These are phyloP conservation scores for Teinopalpus imperialis DNA, from an alignment of 2,888 invertebrate genomes.

Conservation along the genomic window DNA sequence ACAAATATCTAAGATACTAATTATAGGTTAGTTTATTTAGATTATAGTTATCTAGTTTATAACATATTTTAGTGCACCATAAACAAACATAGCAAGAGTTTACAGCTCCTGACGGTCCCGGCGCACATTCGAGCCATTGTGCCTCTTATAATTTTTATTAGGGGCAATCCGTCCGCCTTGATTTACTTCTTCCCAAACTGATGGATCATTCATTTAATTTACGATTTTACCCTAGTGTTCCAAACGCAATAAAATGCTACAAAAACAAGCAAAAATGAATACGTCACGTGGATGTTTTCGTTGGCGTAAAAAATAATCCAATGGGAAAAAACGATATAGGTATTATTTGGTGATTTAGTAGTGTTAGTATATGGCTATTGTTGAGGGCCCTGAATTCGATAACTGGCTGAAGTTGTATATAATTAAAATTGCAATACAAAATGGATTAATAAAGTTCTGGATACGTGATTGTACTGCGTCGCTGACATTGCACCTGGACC, in stretches of 20 bases:
- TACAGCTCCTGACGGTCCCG: slow-evolving; percentile 76
- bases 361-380: too few species aligned
- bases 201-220: slow-evolving; percentile 80
- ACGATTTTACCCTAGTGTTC: slow-evolving; percentile 74
- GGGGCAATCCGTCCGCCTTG: slow-evolving; percentile 80
- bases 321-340: not conserved
- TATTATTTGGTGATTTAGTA: too few species aligned
- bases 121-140: slow-evolving; percentile 77
- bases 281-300: slow-evolving; percentile 43
- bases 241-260: slow-evolving; percentile 70
- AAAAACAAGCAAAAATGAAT: slow-evolving; percentile 77
- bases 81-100: slow-evolving; percentile 80
- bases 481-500: too few species aligned
- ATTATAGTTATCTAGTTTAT: slow-evolving; percentile 81
- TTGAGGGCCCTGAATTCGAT: too few species aligned
- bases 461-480: too few species aligned
- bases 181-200: slow-evolving; percentile 81
- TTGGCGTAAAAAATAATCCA: slow-evolving; percentile 12
- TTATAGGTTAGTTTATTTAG: slow-evolving; percentile 77
- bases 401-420: too few species aligned
- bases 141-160: slow-evolving; percentile 82
- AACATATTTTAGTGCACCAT: slow-evolving; percentile 80
- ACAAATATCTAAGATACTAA: slow-evolving; percentile 71
- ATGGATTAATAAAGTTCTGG: too few species aligned
- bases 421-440: too few species aligned